Evolutionary conservation across 2,888 invertebrate species (phyloP), one percentile per base, ranked within the genome.

Genomic region (Drosophila peninsularis): DNA sequence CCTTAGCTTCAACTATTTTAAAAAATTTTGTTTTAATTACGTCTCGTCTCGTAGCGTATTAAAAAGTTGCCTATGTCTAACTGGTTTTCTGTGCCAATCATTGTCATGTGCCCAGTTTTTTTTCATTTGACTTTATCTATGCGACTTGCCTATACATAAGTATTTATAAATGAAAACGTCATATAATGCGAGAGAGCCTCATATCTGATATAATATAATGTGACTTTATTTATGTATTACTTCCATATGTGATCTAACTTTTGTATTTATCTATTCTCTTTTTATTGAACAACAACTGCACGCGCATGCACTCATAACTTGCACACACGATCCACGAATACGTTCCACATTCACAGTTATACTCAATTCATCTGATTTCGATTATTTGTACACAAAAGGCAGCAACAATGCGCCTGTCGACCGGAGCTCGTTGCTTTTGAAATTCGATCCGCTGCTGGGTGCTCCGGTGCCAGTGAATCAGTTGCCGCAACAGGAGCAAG

Each of bases 341-440:
- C 32, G 36, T 17, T 47, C 11, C 34, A 50, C 45, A 60, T 39
- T 42, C 21, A 58, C 84, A 92, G 92, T 92, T 68, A 90, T 92
- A 78, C 87, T 92, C 53, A 92, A 91, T 81, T 86, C 92, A 84
- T 90, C 90, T 72, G 92, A 92, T 87, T 92, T 92, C 79, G 92
- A 92, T 88, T 92, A 90, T 90, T 85, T 92, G 70, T 86, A 91
- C 80, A 91, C 92, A 42, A 92, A 92, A 90, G 92, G 92, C 87
- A 91, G 87, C 82, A 90, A 82, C 75, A 89, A 87, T 83, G 86
- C 79, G 39, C 89, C 90, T 68, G 79, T 90, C 64, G 90, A 90
- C 87, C 90, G 92, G 47, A 91, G 90, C 75, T 92, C 92, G 47
- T 80, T 92, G 67, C 79, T 92, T 75, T 87, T 92, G 68, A 91